Evolutionary conservation across 2,888 invertebrate species (phyloP).

Genomic region (Pammene aurita): DNA sequence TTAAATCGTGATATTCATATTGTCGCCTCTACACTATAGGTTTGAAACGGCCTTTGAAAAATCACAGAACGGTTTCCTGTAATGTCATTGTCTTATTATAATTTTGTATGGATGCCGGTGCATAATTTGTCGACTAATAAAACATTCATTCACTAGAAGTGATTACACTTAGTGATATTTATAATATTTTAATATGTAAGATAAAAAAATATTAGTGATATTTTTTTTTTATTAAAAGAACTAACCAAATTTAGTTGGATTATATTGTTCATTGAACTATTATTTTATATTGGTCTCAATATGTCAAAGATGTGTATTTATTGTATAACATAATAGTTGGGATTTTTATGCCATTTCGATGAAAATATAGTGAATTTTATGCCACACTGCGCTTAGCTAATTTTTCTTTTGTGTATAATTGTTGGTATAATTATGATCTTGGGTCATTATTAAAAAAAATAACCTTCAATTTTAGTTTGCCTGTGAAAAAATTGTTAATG

Average conservation of each 20-base stretch:
- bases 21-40: background rate
- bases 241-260: conserved; percentile 77
- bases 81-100: background rate
- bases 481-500: background rate
- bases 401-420: conserved; percentile 3
- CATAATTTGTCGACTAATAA: conserved; percentile 31
- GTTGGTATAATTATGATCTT: conserved; percentile 19
- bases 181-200: conserved; percentile 60
- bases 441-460: background rate
- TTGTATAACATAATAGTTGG: conserved; percentile 48
- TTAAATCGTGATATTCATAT: background rate
- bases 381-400: conserved; percentile 43
- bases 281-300: conserved; percentile 76
- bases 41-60: background rate
- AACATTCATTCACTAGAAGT: conserved; percentile 52
- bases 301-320: conserved; percentile 76
- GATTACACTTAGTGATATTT: conserved; percentile 73
- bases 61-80: background rate
- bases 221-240: conserved; percentile 54
- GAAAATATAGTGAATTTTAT: conserved; percentile 45
- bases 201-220: conserved; percentile 63
- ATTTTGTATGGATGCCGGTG: conserved; percentile 19
- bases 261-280: conserved; percentile 57
- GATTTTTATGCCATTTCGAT: conserved; percentile 52
- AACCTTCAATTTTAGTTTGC: background rate